Percentiles rank a stretch among this genome's conserved stretches.
Conservation (phyloP, 2,113 vertebrate species). For the Azemiops feae region DNA sequence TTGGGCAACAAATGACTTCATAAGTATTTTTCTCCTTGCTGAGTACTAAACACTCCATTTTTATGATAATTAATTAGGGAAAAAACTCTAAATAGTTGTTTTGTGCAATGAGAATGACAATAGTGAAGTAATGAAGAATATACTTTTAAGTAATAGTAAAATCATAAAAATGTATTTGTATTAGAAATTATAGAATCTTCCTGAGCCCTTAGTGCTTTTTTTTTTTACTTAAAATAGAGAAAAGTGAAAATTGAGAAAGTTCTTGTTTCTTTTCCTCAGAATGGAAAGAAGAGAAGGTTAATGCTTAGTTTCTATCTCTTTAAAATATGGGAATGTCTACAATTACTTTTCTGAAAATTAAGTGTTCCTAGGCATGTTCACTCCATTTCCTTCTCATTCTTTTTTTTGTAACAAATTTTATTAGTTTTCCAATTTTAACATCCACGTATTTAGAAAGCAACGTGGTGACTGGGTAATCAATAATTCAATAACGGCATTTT, state of each 20-base stretch:
- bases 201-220: not conserved
- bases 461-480: too few species aligned
- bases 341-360: constrained; percentile 27
- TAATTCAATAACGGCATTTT: too few species aligned
- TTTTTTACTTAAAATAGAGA: not conserved
- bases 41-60: too few species aligned
- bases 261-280: not conserved
- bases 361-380: constrained; percentile 27
- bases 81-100: too few species aligned
- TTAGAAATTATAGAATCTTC: not conserved
- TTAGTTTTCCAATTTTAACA: too few species aligned
- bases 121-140: not conserved
- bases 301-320: not conserved
- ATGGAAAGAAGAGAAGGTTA: not conserved
- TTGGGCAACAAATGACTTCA: too few species aligned
- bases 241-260: not conserved
- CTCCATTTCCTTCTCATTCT: constrained; percentile 52
- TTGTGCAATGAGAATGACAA: not conserved
- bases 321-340: not conserved
- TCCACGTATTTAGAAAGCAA: too few species aligned
- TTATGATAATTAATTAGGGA: too few species aligned
- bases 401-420: too few species aligned
- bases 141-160: not conserved
- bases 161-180: not conserved
- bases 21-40: too few species aligned